A percentile compares a stretch with the other conserved stretches of the same genome.
phyloP scores from a whole-genome alignment of 2,888 invertebrate genomes.

The Machimus rusticus region DNA sequence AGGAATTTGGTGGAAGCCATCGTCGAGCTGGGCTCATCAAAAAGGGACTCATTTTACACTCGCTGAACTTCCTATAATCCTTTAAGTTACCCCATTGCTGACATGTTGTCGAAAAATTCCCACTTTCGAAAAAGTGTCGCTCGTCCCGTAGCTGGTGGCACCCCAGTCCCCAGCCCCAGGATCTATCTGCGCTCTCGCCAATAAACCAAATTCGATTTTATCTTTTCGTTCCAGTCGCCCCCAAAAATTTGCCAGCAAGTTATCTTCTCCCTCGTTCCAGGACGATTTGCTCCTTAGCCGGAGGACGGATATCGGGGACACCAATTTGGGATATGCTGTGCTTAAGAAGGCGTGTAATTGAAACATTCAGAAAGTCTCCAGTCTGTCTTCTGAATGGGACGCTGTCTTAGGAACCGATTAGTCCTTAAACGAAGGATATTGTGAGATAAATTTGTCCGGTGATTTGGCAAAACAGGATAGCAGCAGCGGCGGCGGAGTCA shows the following conservation, averaged over 20 bases:
- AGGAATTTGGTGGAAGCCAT: neutral
- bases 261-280: conserved; percentile 24
- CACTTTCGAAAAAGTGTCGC: conserved; percentile 14
- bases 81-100: conserved; percentile 46
- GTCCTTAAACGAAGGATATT: conserved; percentile 50
- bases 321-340: conserved; percentile 58
- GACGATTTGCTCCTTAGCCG: conserved; percentile 34
- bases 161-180: neutral
- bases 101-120: conserved; percentile 44
- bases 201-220: conserved; percentile 49
- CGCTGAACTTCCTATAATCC: conserved; percentile 45
- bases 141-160: neutral
- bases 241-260: conserved; percentile 19
- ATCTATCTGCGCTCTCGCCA: conserved; percentile 45
- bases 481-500: neutral
- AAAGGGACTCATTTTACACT: conserved; percentile 45
- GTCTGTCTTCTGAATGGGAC: conserved; percentile 43
- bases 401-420: conserved; percentile 49
- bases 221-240: conserved; percentile 43
- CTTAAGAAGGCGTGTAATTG: conserved; percentile 65
- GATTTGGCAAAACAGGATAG: conserved; percentile 48
- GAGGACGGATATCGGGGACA: conserved; percentile 44
- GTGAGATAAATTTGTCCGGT: conserved; percentile 50
- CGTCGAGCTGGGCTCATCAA: conserved; percentile 3
- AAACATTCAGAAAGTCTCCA: conserved; percentile 61